A percentile compares a stretch with the other conserved stretches of the same genome.
Evolutionary conservation across 2,888 invertebrate species (phyloP).

Genomic region (Octonoba sinensis): DNA sequence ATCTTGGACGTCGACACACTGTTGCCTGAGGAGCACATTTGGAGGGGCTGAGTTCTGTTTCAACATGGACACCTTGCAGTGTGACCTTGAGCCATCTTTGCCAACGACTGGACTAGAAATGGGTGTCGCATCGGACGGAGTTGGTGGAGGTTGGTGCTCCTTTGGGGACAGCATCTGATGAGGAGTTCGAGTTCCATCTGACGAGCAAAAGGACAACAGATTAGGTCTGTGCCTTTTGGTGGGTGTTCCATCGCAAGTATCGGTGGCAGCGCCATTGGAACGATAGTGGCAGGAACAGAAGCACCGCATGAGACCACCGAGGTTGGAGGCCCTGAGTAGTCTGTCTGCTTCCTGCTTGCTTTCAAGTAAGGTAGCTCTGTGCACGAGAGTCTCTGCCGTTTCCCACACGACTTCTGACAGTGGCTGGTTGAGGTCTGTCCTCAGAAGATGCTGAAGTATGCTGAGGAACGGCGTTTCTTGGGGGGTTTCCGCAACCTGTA

Average conservation of each 20-base stretch:
- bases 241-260: slow-evolving; percentile 65
- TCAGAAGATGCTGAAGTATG: slow-evolving; percentile 89
- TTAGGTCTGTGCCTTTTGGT: slow-evolving; percentile 64
- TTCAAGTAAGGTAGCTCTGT: slow-evolving; percentile 85
- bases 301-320: slow-evolving; percentile 71
- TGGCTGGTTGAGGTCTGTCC: slow-evolving; percentile 86
- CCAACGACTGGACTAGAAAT: slow-evolving; percentile 19
- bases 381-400: slow-evolving; percentile 91
- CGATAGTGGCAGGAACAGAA: slow-evolving; percentile 68
- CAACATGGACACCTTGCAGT: slow-evolving; percentile 7
- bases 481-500: slow-evolving; percentile 87
- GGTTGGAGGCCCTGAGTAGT: slow-evolving; percentile 69
- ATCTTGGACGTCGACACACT: slow-evolving; percentile 1
- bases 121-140: slow-evolving; percentile 29
- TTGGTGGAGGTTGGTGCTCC: slow-evolving; percentile 31
- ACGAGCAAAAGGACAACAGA: slow-evolving; percentile 36
- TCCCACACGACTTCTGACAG: slow-evolving; percentile 95
- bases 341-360: slow-evolving; percentile 84
- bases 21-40: neutral
- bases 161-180: slow-evolving; percentile 37
- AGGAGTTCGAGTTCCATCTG: slow-evolving; percentile 43
- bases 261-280: slow-evolving; percentile 9
- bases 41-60: slow-evolving; percentile 6
- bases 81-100: slow-evolving; percentile 4
- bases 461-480: slow-evolving; percentile 94